phyloP scores from a whole-genome alignment of 1,140 invertebrate species.

The Eriocheir sinensis region DNA sequence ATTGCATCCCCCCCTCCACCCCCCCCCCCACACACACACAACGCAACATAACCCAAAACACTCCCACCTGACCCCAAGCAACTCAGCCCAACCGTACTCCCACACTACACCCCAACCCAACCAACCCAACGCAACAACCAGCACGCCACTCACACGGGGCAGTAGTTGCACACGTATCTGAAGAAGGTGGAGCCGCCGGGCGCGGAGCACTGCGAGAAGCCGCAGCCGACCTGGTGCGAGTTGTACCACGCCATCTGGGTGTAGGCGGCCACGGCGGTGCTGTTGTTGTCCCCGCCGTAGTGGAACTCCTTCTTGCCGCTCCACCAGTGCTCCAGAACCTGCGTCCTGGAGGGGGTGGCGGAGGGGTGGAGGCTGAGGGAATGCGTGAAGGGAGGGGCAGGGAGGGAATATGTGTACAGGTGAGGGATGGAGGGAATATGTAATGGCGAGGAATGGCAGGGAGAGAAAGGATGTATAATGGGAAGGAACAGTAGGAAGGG shows the following conservation, averaged over 20 bases:
- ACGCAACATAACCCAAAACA: no score
- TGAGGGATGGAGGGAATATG: not conserved
- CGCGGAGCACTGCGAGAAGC: conserved; percentile 87
- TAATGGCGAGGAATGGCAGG: no score
- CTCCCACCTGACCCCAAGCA: no score
- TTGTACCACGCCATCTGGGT: conserved; percentile 93
- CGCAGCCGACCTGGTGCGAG: conserved; percentile 90
- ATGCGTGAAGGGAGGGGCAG: no score
- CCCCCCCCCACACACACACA: no score
- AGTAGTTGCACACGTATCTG: conserved; percentile 93
- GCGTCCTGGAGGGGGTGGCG: conserved; percentile 85
- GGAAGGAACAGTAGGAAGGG: no score
- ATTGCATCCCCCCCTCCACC: no score
- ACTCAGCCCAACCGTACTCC: no score
- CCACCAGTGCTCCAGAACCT: conserved; percentile 90
- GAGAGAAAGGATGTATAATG: not conserved
- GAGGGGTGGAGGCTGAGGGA: not conserved
- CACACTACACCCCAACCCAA: not conserved
- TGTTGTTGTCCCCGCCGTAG: conserved; percentile 86
- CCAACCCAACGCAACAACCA: not conserved
- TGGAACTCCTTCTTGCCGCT: conserved; percentile 89
- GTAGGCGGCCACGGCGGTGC: conserved; percentile 88
- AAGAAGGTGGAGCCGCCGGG: conserved; percentile 86
- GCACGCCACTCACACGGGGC: conserved; percentile 89
- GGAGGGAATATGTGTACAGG: no score